These are phyloP conservation scores for Malurus elegans DNA, from an alignment of 2,113 vertebrate species.

Conservation along the genomic window DNA sequence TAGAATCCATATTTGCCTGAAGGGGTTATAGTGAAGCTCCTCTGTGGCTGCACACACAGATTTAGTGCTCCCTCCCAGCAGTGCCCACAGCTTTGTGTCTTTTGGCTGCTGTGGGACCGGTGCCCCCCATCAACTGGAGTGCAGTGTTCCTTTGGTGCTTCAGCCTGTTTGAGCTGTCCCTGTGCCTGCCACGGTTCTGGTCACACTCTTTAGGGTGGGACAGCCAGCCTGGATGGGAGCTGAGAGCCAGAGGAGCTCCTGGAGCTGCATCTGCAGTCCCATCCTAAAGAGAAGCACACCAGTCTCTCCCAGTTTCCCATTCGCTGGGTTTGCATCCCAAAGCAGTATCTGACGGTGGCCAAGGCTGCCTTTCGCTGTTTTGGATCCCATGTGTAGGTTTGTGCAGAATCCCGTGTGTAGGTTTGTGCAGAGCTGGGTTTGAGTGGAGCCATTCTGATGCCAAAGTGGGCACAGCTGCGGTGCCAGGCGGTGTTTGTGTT, in stretches of 20 bases:
- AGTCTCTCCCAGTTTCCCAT: background rate
- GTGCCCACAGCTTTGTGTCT: background rate
- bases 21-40: background rate
- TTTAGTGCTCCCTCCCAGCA: background rate
- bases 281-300: too few species aligned
- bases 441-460: background rate
- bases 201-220: background rate
- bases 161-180: background rate
- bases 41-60: background rate
- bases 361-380: background rate
- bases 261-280: background rate
- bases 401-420: background rate
- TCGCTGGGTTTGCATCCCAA: background rate
- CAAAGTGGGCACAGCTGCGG: background rate
- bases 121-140: too few species aligned
- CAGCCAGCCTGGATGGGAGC: background rate
- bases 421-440: background rate
- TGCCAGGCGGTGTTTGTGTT: too few species aligned
- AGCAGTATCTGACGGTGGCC: background rate
- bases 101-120: background rate
- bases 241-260: background rate
- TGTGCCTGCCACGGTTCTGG: background rate
- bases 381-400: background rate
- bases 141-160: background rate
- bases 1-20: background rate